These are phyloP conservation scores for Xestobium rufovillosum DNA, from an alignment of 2,888 invertebrate genomes.

Conservation along the genomic window DNA sequence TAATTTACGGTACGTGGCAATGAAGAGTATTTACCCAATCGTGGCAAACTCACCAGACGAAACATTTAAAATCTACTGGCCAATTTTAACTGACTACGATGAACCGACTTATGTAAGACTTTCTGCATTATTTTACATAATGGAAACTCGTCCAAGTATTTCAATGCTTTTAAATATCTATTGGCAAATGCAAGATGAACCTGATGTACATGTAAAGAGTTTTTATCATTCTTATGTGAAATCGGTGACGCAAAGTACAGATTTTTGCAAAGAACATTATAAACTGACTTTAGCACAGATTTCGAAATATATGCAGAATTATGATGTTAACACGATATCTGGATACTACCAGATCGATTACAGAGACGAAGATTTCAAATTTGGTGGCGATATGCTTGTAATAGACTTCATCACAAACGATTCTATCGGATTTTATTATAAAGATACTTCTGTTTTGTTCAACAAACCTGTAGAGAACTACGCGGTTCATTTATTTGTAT, in stretches of 20 bases:
- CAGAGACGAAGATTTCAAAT: conserved; percentile 39
- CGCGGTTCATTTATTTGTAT: conserved; percentile 20
- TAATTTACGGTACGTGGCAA: conserved; percentile 40
- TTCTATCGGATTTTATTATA: conserved; percentile 18
- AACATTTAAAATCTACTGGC: conserved; percentile 42
- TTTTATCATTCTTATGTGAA: conserved; percentile 44
- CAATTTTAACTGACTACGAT: conserved; percentile 40
- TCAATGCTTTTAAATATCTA: conserved; percentile 40
- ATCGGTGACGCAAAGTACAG: conserved; percentile 39
- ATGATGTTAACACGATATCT: conserved; percentile 30
- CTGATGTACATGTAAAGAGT: conserved; percentile 42
- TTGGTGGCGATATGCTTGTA: conserved; percentile 35
- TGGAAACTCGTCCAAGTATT: conserved; percentile 37
- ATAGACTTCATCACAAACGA: conserved; percentile 24
- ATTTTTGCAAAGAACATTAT: conserved; percentile 38
- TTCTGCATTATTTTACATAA: conserved; percentile 41
- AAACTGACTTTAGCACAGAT: conserved; percentile 35
- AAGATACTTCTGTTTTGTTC: conserved; percentile 19
- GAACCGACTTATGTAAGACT: conserved; percentile 41
- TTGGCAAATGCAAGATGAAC: conserved; percentile 44
- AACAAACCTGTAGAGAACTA: conserved; percentile 19
- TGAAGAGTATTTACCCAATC: conserved; percentile 38
- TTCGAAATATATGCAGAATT: conserved; percentile 33
- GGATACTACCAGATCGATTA: conserved; percentile 39
- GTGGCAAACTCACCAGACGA: conserved; percentile 26